Base-by-base conservation (phyloP, 2,888 invertebrate genomes). In the Leptinotarsa peninsularis region DNA sequence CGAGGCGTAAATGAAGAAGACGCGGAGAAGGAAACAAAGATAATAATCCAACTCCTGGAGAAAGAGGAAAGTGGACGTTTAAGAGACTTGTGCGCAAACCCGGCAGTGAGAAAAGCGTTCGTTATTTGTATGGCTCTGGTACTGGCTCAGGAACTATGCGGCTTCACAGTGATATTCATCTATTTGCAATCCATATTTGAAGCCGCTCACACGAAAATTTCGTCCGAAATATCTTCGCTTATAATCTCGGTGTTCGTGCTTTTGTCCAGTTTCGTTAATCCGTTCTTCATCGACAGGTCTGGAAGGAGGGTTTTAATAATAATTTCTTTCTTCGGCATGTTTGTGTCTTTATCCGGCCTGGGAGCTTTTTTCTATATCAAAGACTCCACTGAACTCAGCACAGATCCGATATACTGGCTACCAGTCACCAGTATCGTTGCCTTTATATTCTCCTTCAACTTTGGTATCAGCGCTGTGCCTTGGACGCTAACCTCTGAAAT, bases 401-500 rank as follows among this genome's bases (percentile, higher is more conserved):
- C 73, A 18, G 75, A 75, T 4, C 87, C 83, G n/a, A 89, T 94
- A 68, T 87, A 90, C 0, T 94, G 94, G 92, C 86, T 96, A 56
- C 95, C 96, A 0, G 90, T 96, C 15, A 86, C 92, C 7, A 92
- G 94, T 0, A 87, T 96, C 67, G 90, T 95, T 2, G 82, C 93
- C 21, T 96, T 93, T 88, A 94, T 95, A 77, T 88, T 93, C 71
- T 91, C 93, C 0, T 84, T 79, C 78, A 49, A 84, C 90, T 70
- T 81, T 18, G 91, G 91, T 1, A 92, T 94, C 70, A 95, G 97
- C 3, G 95, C 97, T 3, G 86, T 95, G 49, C 94, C 95, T 0
- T 95, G 95, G 95, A 93, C 94, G 4, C 1, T 93, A 93, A 69
- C 91, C 93, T 93, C 94, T 1, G 95, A 96, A 86, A 91, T 96